Conservation (phyloP, 2,113 vertebrate species). For the Leptosomus discolor region DNA sequence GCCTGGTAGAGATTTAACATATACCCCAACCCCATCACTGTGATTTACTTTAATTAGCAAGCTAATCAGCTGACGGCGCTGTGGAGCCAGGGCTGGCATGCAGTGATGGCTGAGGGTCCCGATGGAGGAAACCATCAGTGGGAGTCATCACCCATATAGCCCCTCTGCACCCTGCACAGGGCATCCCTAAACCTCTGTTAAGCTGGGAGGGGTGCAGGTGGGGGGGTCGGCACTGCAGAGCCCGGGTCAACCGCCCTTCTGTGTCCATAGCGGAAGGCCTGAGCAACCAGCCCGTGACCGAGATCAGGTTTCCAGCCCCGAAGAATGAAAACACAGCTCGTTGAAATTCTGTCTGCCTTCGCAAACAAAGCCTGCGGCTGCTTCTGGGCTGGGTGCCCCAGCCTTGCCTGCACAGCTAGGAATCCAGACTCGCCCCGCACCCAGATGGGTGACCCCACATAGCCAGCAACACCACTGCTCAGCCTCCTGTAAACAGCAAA, state of each 20-base stretch:
- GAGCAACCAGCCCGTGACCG: neutral
- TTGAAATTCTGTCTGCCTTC: neutral
- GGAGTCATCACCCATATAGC: neutral
- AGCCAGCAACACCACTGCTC: neutral
- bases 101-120: neutral
- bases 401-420: neutral
- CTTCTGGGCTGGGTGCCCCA: neutral
- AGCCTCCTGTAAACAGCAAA: neutral
- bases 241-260: neutral
- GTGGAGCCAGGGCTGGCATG: neutral
- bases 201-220: neutral
- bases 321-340: neutral
- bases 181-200: neutral
- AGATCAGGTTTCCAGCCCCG: constrained; percentile 8
- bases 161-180: neutral
- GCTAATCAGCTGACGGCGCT: neutral
- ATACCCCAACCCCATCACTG: neutral
- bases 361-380: neutral
- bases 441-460: rapidly evolving
- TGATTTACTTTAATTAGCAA: neutral
- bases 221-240: neutral
- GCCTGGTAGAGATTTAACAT: neutral
- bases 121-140: neutral
- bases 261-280: rapidly evolving
- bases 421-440: rapidly evolving